phyloP scores from a whole-genome alignment of 2,113 vertebrate species.

The Ardeotis arabs region DNA sequence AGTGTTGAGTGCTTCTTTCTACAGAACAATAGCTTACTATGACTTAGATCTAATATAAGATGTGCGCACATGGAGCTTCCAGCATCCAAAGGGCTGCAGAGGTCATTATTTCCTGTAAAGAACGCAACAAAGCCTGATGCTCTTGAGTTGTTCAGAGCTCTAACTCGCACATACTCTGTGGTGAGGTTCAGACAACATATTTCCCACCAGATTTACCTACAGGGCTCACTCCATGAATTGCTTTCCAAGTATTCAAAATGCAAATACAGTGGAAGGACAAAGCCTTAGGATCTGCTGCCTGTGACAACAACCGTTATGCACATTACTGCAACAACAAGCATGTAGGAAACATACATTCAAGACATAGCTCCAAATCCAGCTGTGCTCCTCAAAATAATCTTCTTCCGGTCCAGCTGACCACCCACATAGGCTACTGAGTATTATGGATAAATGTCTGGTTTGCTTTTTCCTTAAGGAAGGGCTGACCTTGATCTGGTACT shows the following conservation, averaged over 20 bases:
- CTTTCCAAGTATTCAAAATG: background rate
- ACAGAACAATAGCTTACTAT: background rate
- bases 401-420: background rate
- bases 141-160: background rate
- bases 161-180: background rate
- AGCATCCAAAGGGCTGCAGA: background rate
- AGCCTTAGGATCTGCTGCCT: background rate
- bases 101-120: background rate
- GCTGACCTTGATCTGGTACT: background rate
- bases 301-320: background rate
- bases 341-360: background rate
- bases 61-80: background rate
- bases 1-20: background rate
- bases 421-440: background rate
- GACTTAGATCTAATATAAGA: background rate
- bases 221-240: background rate
- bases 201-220: background rate
- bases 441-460: background rate
- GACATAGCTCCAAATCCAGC: background rate
- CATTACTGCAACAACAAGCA: background rate
- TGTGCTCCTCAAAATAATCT: background rate
- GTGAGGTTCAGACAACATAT: background rate
- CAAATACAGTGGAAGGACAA: background rate
- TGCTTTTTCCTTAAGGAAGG: background rate
- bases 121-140: background rate